phyloP scores from a whole-genome alignment of 2,113 vertebrate genomes.

The Ia io region DNA sequence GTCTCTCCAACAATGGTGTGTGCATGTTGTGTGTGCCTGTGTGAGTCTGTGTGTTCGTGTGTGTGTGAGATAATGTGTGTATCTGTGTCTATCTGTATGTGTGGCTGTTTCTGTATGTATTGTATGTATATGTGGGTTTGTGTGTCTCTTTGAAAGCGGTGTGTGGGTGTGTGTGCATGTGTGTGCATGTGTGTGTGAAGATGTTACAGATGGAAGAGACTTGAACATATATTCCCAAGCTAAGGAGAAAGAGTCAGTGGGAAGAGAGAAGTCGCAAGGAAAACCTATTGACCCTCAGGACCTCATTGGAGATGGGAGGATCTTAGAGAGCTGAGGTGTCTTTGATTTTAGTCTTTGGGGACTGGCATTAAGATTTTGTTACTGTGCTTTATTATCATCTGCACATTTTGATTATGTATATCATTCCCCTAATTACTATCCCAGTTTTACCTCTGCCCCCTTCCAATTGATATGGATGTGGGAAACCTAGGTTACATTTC shows the following conservation, averaged over 20 bases:
- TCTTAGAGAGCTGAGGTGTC: background rate
- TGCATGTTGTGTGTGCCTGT: background rate
- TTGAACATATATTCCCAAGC: background rate
- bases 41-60: background rate
- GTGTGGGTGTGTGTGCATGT: background rate
- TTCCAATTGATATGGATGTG: background rate
- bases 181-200: background rate
- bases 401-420: background rate
- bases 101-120: background rate
- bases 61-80: background rate
- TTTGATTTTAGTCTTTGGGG: background rate
- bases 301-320: rapidly evolving
- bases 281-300: background rate
- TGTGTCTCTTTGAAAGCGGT: background rate
- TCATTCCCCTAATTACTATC: background rate
- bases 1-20: background rate
- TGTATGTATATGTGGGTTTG: background rate
- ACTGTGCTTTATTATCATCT: background rate
- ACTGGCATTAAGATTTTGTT: background rate
- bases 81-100: background rate
- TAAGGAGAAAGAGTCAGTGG: background rate
- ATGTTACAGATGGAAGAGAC: background rate
- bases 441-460: background rate
- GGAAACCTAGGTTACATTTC: background rate
- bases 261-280: background rate